phyloP scores from a whole-genome alignment of 2,113 vertebrate genomes.

The Albula glossodonta region DNA sequence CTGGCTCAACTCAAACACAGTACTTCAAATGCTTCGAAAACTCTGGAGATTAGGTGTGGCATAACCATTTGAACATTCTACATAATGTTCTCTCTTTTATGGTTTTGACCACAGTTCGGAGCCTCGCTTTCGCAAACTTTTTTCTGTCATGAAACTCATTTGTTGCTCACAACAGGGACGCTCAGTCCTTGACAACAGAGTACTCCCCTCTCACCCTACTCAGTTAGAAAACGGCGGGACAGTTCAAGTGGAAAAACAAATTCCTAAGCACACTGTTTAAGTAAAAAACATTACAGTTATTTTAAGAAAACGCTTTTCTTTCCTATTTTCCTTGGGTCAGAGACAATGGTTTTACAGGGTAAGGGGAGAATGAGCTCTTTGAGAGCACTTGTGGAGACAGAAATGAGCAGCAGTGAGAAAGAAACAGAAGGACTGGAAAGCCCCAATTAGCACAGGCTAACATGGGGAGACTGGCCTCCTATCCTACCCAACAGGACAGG shows the following conservation, averaged over 20 bases:
- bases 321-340: not conserved
- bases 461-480: not conserved
- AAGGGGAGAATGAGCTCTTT: not conserved
- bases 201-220: not conserved
- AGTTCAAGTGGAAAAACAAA: conserved; percentile 29
- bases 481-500: no score
- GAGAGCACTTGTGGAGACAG: not conserved
- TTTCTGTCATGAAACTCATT: not conserved
- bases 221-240: not conserved
- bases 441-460: not conserved
- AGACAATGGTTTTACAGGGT: not conserved
- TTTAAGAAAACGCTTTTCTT: conserved; percentile 15
- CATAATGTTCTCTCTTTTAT: not conserved
- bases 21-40: not conserved
- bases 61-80: not conserved
- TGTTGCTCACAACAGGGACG: not conserved
- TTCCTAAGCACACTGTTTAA: conserved; percentile 34
- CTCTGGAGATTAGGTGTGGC: not conserved
- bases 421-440: not conserved
- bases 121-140: not conserved
- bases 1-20: not conserved
- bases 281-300: conserved; percentile 24
- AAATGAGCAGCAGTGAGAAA: not conserved
- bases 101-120: not conserved
- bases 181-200: not conserved